Conservation (phyloP, 1,140 invertebrate species). For the Palaemon carinicauda region DNA sequence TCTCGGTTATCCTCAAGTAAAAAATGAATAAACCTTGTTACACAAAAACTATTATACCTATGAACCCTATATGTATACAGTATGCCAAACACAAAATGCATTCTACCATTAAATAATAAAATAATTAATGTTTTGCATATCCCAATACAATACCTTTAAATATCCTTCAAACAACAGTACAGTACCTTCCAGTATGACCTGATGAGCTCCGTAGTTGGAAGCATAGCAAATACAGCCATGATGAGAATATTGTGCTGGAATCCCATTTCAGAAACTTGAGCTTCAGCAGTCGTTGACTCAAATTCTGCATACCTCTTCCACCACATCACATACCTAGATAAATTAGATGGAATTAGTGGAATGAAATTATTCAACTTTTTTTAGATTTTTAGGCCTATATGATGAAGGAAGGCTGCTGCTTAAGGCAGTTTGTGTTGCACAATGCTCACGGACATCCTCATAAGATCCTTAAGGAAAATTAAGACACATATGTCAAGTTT, state of each 20-base stretch:
- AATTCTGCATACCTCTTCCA: slow-evolving; percentile 34
- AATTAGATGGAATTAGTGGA: background rate
- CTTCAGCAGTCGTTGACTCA: background rate
- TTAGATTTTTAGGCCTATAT: too few species aligned
- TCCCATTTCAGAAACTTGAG: slow-evolving; percentile 28
- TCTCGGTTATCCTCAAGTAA: too few species aligned
- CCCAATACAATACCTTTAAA: too few species aligned
- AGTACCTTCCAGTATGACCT: slow-evolving; percentile 24
- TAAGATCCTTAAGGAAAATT: too few species aligned
- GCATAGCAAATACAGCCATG: slow-evolving; percentile 30
- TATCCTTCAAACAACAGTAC: background rate
- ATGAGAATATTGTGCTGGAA: slow-evolving; percentile 36
- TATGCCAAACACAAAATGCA: background rate
- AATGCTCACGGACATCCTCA: too few species aligned
- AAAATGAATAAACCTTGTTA: too few species aligned
- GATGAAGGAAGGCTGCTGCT: too few species aligned
- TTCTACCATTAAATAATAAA: background rate
- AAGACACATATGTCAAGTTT: too few species aligned
- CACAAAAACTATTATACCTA: background rate
- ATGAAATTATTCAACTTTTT: too few species aligned
- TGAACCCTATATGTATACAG: background rate
- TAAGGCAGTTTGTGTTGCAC: too few species aligned
- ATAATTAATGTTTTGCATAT: too few species aligned
- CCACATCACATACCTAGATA: slow-evolving; percentile 27
- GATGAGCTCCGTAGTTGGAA: slow-evolving; percentile 20